These are phyloP conservation scores for Heptranchias perlo DNA, from an alignment of 2,113 vertebrate species.

Conservation along the genomic window DNA sequence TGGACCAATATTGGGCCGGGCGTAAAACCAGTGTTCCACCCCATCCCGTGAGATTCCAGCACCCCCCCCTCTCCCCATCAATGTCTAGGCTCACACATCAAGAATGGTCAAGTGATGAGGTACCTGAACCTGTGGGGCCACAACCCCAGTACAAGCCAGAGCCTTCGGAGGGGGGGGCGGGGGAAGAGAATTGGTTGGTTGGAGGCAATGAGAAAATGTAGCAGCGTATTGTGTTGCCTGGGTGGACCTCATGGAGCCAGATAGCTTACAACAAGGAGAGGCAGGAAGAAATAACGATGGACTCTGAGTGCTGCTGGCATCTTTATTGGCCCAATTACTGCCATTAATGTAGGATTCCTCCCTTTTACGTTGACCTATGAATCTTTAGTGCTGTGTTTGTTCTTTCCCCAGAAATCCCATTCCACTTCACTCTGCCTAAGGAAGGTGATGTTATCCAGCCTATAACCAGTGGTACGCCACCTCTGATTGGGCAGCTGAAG, in stretches of 20 bases:
- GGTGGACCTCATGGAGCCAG: neutral
- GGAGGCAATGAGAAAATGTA: too few relatives aligned
- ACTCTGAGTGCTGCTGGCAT: too few relatives aligned
- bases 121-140: neutral
- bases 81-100: neutral
- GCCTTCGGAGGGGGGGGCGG: neutral
- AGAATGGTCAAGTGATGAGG: neutral
- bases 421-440: constrained; percentile 82
- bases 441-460: constrained; percentile 77
- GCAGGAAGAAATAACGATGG: neutral
- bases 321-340: constrained; percentile 32
- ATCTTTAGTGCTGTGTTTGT: neutral
- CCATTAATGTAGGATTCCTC: neutral
- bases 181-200: neutral
- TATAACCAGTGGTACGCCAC: constrained; percentile 67
- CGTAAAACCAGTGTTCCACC: too few relatives aligned
- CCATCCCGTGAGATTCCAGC: too few relatives aligned
- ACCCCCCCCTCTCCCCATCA: too few relatives aligned
- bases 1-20: too few relatives aligned
- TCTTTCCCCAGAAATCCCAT: constrained; percentile 64
- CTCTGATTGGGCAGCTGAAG: constrained; percentile 75
- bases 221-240: neutral
- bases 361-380: too few relatives aligned
- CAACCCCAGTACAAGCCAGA: neutral
- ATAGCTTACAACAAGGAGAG: neutral